Evolutionary conservation across 2,888 invertebrate genomes (phyloP), one percentile per base, ranked within the genome.

Genomic region (Apeira syringaria): DNA sequence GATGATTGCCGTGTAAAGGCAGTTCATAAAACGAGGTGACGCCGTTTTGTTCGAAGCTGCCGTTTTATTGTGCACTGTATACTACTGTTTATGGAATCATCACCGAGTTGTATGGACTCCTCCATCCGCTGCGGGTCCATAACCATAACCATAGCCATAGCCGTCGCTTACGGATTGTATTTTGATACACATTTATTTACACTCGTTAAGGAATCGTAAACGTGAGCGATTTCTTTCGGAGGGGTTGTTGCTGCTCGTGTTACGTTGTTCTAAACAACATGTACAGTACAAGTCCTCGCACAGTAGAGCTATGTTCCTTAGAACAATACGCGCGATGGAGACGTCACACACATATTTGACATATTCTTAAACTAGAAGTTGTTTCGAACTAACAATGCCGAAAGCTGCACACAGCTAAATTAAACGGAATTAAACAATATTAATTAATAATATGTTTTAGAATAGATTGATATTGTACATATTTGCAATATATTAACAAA

Each of bases 21-120:
- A 77, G 75, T 79, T 72, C 77, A 80, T 86, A 87, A 86, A 86
- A 58, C 50, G 62, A 72, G 80, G 82, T 82, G 86, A 84, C 85
- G 81, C 68, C 66, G 79, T 80, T 82, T 87, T 86, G 86, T 86
- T 84, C 76, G 66, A 64, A 79, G 64, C 72, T 71, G 71, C 65
- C 64, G 78, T 85, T 87, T 89, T 88, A 89, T 87, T 83, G 74
- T 80, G 80, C 76, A 86, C 84, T 77, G 81, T 89, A 88, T 89
- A 88, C 69, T n/a, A n/a, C n/a, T n/a, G 82, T 89, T 89, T 89
- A 88, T 89, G 85, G 88, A 89, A 86, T 87, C 84, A 87, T 86
- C 86, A 87, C 85, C 74, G 79, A 78, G 74, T 80, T 83, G 83
- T 86, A 86, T 87, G 78, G 86, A 87, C 85, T 86, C 72, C 62